Evolutionary conservation across 2,113 vertebrate species (phyloP).

Genomic region (Tiliqua scincoides): DNA sequence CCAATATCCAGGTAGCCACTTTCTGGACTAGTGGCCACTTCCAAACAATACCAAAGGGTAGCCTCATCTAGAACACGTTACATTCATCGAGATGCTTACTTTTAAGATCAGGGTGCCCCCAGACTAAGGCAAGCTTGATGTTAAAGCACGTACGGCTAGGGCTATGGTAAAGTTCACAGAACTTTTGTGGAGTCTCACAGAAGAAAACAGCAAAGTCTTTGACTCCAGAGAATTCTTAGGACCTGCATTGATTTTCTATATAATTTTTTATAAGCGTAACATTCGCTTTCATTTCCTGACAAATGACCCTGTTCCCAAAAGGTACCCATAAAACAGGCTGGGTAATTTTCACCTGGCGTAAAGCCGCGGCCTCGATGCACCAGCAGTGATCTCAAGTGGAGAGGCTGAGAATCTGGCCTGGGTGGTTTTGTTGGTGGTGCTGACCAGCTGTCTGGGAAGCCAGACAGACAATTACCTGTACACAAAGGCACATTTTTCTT

Average conservation of each 20-base stretch:
- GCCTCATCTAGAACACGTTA: not conserved
- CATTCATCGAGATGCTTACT: not conserved
- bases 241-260: conserved; percentile 63
- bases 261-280: conserved; percentile 65
- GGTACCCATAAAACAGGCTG: conserved; percentile 56
- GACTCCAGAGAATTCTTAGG: conserved; percentile 51
- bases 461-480: not conserved
- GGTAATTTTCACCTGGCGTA: conserved; percentile 48
- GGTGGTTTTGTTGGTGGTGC: conserved; percentile 4
- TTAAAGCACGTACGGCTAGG: not conserved
- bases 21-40: not conserved
- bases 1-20: not conserved
- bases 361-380: conserved; percentile 3
- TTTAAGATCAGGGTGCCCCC: not conserved
- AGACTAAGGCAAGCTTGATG: not conserved
- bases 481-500: not conserved
- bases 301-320: conserved; percentile 62
- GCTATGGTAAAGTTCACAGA: not conserved
- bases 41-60: not conserved
- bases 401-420: not conserved
- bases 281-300: conserved; percentile 72
- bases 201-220: not conserved
- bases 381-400: conserved; percentile 1
- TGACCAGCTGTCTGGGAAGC: conserved; percentile 10
- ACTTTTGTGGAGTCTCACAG: conserved; percentile 27